phyloP scores from a whole-genome alignment of 2,113 vertebrate genomes.

The Microtus oregoni region DNA sequence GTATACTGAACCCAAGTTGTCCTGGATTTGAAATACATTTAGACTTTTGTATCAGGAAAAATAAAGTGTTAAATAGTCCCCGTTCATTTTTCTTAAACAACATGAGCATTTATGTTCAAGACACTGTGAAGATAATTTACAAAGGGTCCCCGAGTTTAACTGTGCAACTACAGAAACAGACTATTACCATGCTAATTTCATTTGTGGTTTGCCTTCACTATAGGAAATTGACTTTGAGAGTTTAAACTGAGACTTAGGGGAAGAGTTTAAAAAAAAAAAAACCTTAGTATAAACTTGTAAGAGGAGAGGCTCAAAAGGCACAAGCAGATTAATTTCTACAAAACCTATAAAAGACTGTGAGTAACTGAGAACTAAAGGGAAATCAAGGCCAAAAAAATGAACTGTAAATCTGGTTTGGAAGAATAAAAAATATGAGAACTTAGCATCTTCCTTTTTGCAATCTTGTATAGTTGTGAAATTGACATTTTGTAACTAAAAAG shows the following conservation, averaged over 20 bases:
- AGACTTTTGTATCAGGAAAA: neutral
- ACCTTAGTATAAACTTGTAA: neutral
- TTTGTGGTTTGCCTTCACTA: neutral
- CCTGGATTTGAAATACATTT: slow-evolving; percentile 31
- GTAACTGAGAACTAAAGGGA: neutral
- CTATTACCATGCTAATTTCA: neutral
- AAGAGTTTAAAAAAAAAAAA: neutral
- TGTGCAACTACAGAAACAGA: neutral
- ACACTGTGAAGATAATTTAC: neutral
- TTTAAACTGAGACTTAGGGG: neutral
- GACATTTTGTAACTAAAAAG: slow-evolving; percentile 36
- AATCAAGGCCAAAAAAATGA: neutral
- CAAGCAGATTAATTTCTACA: neutral
- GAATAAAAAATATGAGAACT: slow-evolving; percentile 8
- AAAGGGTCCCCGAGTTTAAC: neutral
- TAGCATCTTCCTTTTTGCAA: neutral
- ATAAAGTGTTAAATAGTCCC: neutral
- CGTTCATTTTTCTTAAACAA: neutral
- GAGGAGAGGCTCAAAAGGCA: neutral
- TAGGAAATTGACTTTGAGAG: neutral
- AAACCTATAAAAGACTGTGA: neutral
- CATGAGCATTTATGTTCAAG: neutral
- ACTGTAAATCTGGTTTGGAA: neutral
- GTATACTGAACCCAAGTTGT: neutral
- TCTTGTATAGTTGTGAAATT: neutral